These are phyloP conservation scores for Antechinus flavipes DNA, from an alignment of 2,113 vertebrate species.

Conservation along the genomic window DNA sequence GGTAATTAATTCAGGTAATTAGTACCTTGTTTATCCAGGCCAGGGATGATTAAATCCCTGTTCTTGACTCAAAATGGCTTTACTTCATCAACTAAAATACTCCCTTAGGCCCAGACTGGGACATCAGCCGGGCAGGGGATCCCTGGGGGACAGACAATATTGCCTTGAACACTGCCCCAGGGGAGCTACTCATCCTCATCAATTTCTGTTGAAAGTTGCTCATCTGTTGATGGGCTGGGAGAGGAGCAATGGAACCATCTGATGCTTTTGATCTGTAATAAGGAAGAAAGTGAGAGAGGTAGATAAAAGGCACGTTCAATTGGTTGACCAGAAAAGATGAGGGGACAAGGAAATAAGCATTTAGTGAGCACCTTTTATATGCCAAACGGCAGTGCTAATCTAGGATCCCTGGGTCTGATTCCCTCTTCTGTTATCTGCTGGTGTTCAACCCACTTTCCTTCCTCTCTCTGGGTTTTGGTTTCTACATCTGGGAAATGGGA, in stretches of 20 bases:
- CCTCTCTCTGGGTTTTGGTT: not conserved
- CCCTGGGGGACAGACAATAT: not conserved
- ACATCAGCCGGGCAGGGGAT: not conserved
- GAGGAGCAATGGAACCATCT: not conserved
- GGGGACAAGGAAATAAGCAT: not conserved
- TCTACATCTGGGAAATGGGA: not conserved
- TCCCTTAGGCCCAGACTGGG: not conserved
- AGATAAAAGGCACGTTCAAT: not conserved
- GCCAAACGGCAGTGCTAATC: not conserved
- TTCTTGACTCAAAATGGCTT: slow-evolving; percentile 24
- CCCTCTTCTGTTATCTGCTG: not conserved
- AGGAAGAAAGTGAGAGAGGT: not conserved
- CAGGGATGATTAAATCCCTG: slow-evolving; percentile 27
- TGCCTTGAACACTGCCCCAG: not conserved
- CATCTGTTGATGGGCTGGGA: not conserved
- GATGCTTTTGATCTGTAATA: not conserved
- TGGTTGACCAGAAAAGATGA: not conserved
- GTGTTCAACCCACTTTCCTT: not conserved
- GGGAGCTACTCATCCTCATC: not conserved
- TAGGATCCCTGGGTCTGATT: not conserved
- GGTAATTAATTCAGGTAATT: slow-evolving; percentile 61
- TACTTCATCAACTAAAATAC: slow-evolving; percentile 15
- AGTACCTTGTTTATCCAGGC: slow-evolving; percentile 38
- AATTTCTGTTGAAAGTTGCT: not conserved
- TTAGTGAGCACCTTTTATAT: not conserved